These are phyloP conservation scores for Falcaria lacertinaria DNA, from an alignment of 2,888 invertebrate species.

Conservation along the genomic window DNA sequence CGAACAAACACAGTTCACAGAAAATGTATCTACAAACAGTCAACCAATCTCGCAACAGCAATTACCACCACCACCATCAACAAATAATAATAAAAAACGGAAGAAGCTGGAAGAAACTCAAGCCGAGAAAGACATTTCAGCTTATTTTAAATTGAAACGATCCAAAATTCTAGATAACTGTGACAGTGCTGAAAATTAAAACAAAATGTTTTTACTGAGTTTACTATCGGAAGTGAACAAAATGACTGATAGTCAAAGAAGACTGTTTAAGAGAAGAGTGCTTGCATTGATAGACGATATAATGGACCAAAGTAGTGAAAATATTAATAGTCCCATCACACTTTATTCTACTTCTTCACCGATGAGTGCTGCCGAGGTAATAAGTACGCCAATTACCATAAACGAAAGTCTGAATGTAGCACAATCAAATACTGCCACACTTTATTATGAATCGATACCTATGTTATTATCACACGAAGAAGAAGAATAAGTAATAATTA, in stretches of 20 bases:
- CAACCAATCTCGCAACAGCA: constrained; percentile 5
- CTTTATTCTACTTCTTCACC: constrained; percentile 10
- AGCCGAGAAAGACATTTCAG: constrained; percentile 8
- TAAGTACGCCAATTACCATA: constrained; percentile 3
- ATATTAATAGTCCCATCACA: constrained; percentile 12
- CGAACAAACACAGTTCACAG: constrained; percentile 8
- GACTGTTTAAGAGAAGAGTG: constrained; percentile 8
- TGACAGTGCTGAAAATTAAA: constrained; percentile 3
- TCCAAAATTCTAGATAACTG: constrained; percentile 1
- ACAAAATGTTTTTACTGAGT: constrained; percentile 7
- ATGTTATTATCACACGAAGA: constrained; percentile 7
- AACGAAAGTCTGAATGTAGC: constrained; percentile 8
- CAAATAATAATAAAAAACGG: constrained; percentile 6
- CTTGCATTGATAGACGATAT: constrained; percentile 9
- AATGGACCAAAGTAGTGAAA: constrained; percentile 7
- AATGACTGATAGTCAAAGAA: constrained; percentile 5
- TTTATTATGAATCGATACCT: constrained; percentile 13
- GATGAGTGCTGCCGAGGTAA: constrained; percentile 8
- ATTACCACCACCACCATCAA: constrained; percentile 5
- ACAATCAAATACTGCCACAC: constrained; percentile 12
- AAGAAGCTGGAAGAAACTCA: constrained; percentile 7
- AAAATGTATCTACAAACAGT: constrained; percentile 3
- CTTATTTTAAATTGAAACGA: constrained; percentile 7
- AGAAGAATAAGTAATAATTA: constrained; percentile 4
- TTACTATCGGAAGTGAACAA: constrained; percentile 9